A percentile compares a stretch with the other conserved stretches of the same genome.
Evolutionary conservation across 2,888 invertebrate genomes (phyloP).

Genomic region (Mesochorus sp.): DNA sequence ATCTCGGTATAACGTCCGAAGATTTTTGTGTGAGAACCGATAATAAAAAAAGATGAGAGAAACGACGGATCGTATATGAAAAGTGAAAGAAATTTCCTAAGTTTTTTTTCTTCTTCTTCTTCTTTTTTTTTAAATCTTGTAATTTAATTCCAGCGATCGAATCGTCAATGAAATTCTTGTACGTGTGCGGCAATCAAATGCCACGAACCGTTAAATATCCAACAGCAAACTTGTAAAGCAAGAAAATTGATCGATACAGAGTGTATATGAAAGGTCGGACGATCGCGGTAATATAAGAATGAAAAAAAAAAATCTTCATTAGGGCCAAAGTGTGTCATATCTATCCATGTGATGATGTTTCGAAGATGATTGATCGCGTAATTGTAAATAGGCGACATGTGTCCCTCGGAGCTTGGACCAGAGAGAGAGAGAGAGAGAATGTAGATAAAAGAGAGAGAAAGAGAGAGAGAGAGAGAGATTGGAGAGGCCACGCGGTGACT

Average conservation of each 20-base stretch:
- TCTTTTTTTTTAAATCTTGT: too few species aligned
- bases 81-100: not conserved
- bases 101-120: not conserved
- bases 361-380: constrained; percentile 13
- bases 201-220: too few species aligned
- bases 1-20: constrained; percentile 22
- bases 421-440: not conserved
- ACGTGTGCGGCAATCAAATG: too few species aligned
- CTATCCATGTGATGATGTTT: not conserved
- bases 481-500: constrained; percentile 27
- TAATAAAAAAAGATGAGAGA: constrained; percentile 22
- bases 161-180: too few species aligned
- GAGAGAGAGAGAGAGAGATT: not conserved
- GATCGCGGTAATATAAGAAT: not conserved
- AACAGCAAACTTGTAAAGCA: too few species aligned
- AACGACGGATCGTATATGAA: not conserved
- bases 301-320: constrained; percentile 36
- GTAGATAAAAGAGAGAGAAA: not conserved
- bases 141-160: too few species aligned
- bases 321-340: constrained; percentile 1
- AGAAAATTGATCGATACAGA: too few species aligned
- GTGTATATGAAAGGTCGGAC: too few species aligned
- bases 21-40: constrained; percentile 38
- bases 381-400: constrained; percentile 23
- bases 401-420: constrained; percentile 9